These are phyloP conservation scores for Argynnis bischoffii DNA, from an alignment of 2,888 invertebrate genomes.

Conservation along the genomic window DNA sequence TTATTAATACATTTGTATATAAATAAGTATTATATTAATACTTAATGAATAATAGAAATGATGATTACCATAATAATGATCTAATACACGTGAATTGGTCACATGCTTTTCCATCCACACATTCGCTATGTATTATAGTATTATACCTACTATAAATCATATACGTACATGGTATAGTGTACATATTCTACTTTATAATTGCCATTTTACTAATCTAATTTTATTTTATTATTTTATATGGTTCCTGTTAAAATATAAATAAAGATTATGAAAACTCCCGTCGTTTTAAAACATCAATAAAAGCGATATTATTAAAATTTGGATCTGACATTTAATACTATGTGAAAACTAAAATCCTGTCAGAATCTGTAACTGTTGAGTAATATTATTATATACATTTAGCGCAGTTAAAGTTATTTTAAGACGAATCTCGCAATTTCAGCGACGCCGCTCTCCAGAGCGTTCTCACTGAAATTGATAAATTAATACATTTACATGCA, in stretches of 20 bases:
- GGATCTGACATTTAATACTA: background rate
- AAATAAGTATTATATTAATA: too few relatives aligned
- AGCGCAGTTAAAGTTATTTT: slow-evolving; percentile 12
- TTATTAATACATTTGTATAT: too few relatives aligned
- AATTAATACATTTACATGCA: slow-evolving; percentile 27
- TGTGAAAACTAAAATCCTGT: slow-evolving; percentile 24
- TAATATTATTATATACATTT: slow-evolving; percentile 28
- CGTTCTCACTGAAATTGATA: slow-evolving; percentile 2
- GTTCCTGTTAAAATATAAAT: too few relatives aligned
- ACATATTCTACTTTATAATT: too few relatives aligned
- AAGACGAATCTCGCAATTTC: slow-evolving; percentile 6
- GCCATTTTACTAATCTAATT: too few relatives aligned
- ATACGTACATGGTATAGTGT: too few relatives aligned
- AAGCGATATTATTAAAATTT: background rate
- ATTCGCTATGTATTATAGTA: background rate
- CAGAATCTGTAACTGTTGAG: slow-evolving; percentile 17
- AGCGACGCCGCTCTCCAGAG: background rate
- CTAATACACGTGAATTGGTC: slow-evolving; percentile 5
- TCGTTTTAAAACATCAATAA: background rate
- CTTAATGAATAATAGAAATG: too few relatives aligned
- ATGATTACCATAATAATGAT: background rate
- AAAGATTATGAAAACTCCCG: too few relatives aligned
- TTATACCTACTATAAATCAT: too few relatives aligned
- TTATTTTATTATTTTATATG: too few relatives aligned
- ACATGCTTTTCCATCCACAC: background rate